phyloP scores from a whole-genome alignment of 2,113 vertebrate species.

The Lota lota region DNA sequence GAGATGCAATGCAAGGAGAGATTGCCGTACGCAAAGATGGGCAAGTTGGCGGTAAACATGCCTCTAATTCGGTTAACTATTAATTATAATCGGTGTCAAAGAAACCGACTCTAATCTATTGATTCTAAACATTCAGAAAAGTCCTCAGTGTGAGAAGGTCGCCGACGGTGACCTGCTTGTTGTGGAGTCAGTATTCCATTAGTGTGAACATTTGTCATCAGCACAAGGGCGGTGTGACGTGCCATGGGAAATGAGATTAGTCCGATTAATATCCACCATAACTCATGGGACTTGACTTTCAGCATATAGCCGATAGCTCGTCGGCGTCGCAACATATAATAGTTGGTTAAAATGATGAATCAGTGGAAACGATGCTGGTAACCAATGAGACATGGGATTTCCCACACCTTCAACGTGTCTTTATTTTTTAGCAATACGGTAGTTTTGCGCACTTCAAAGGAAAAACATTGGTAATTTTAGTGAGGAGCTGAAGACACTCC shows the following conservation, averaged over 20 bases:
- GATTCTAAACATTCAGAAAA: not conserved
- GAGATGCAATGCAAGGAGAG: no score
- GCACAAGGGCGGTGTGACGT: slow-evolving; percentile 23
- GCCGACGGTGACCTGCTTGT: slow-evolving; percentile 34
- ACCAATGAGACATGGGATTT: not conserved
- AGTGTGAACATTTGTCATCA: slow-evolving; percentile 28
- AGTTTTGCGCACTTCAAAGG: slow-evolving; percentile 25
- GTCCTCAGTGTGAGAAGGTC: slow-evolving; percentile 28
- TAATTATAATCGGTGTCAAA: no score
- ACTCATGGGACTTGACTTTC: not conserved
- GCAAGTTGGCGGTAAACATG: no score
- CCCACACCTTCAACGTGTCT: slow-evolving; percentile 1
- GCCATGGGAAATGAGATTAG: slow-evolving; percentile 20
- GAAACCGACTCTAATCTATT: no score
- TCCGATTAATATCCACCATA: slow-evolving; percentile 19
- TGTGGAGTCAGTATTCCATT: slow-evolving; percentile 23
- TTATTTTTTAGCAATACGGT: slow-evolving; percentile 24
- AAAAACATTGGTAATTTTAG: slow-evolving; percentile 43
- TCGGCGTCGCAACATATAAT: no score
- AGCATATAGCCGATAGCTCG: no score
- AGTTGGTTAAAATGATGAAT: no score
- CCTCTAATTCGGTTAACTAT: no score
- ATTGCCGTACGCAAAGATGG: no score
- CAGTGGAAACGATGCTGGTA: no score
- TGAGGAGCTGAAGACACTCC: slow-evolving; percentile 49